Base-by-base conservation (phyloP, 2,797 vertebrate genomes). In the Melanogrammus aeglefinus region DNA sequence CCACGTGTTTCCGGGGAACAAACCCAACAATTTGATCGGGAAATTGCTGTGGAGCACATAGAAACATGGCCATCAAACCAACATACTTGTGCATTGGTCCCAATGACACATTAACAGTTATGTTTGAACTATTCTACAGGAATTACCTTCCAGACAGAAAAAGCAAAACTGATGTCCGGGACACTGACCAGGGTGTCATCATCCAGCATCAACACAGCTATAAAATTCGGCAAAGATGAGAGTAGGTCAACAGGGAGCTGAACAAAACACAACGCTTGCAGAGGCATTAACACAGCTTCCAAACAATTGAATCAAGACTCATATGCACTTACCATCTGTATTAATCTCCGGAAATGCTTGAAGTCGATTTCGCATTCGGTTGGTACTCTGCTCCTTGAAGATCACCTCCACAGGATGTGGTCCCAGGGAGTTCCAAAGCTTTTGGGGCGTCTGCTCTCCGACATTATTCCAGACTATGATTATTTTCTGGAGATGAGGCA, bases 381-480 rank as follows among this genome's bases (percentile, higher is more conserved):
- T 99, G 76, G 85, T 77, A 0, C 85, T 91, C 90, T 98, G 96
- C 82, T 93, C 92, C 91, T 97, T 98, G 88, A 99, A 98, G 82
- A 96, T 69, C 75, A 98, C 95, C 24, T 95, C 96, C 73, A 98
- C 88, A 0, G 97, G 96, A 87, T 99, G 97, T 77, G 97, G 97
- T 10, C 96, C 96, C 39, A 98, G 71, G 9, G 95, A 94, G 76
- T 95, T 92, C 97, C 97, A 98, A 3, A 95, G 82, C 70, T 95
- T 94, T 12, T 91, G 88, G 0, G 97, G 97, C 0, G 92, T 90
- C 84, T 93, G 95, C 88, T 96, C 94, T 31, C 94, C 94, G 6
- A 97, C 18, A 51, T 97, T 98, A 90, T 99, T 99, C 97, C 97
- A 99, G 0, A 99, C 95, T 8, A 98, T 95, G 33, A 99, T 92